These are phyloP conservation scores for Biston stratarius DNA, from an alignment of 2,888 invertebrate genomes.

Conservation along the genomic window DNA sequence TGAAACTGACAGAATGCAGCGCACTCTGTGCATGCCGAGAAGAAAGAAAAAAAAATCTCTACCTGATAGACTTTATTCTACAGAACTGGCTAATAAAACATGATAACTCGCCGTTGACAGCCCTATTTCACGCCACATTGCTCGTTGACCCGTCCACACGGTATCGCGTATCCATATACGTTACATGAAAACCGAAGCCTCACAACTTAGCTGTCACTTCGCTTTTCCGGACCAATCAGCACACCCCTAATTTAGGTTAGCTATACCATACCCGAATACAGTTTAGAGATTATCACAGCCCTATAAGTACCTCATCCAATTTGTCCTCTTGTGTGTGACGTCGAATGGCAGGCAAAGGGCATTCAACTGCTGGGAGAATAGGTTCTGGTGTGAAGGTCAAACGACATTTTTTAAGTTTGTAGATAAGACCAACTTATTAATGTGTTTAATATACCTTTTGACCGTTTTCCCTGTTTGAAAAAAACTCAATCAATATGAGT, in stretches of 20 bases:
- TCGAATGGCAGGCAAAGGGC: not conserved
- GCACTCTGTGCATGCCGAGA: too few relatives aligned
- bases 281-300: conserved; percentile 34
- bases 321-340: not conserved
- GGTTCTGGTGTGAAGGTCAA: conserved; percentile 6
- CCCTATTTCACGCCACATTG: conserved; percentile 49
- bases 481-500: too few relatives aligned
- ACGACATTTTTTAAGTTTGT: not conserved
- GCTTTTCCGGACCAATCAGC: conserved; percentile 57
- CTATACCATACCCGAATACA: conserved; percentile 3
- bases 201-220: conserved; percentile 64
- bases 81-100: too few relatives aligned
- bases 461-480: too few relatives aligned
- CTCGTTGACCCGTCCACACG: conserved; percentile 57
- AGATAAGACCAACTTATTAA: not conserved
- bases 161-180: conserved; percentile 60
- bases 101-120: conserved; percentile 16
- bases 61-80: too few relatives aligned
- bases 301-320: conserved; percentile 31
- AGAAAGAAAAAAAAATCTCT: too few relatives aligned
- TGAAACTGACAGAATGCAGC: too few relatives aligned
- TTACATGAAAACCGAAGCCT: conserved; percentile 68
- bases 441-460: too few relatives aligned
- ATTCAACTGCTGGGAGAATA: not conserved
- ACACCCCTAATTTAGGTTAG: conserved; percentile 35